A percentile compares a stretch with the other conserved stretches of the same genome.
phyloP scores from a whole-genome alignment of 2,113 vertebrate genomes.

The Arenaria interpres region DNA sequence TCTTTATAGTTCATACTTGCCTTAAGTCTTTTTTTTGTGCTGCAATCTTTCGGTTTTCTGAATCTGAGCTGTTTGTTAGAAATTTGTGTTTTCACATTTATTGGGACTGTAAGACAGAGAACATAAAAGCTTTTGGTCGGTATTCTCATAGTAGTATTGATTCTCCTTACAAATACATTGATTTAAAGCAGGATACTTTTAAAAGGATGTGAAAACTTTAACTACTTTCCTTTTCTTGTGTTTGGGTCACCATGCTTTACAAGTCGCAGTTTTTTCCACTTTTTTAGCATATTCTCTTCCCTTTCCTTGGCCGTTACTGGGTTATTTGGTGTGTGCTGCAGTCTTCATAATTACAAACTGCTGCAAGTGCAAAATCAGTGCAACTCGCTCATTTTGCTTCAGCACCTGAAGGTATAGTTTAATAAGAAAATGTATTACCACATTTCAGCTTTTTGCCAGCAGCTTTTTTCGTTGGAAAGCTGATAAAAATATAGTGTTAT shows the following conservation, averaged over 20 bases:
- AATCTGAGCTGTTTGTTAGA: not conserved
- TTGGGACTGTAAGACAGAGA: not conserved
- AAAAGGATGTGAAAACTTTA: not conserved
- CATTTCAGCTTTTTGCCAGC: constrained; percentile 30
- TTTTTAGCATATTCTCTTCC: not conserved
- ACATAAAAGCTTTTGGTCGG: not conserved
- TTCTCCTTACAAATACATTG: not conserved
- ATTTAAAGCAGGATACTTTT: not conserved
- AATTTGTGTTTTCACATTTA: not conserved
- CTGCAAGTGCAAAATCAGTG: constrained; percentile 9
- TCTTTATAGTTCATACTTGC: not conserved
- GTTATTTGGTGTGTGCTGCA: not conserved
- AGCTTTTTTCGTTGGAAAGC: constrained; percentile 33
- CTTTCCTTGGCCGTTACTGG: not conserved
- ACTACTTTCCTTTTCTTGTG: not conserved
- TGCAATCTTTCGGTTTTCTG: not conserved
- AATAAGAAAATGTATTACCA: constrained; percentile 39
- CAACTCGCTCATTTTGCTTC: constrained; percentile 9
- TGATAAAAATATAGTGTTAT: constrained; percentile 16
- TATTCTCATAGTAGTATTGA: not conserved
- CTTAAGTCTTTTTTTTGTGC: not conserved
- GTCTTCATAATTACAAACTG: not conserved
- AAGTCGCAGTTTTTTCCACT: not conserved
- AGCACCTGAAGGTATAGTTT: constrained; percentile 54
- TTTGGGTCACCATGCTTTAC: not conserved